Base-by-base conservation (phyloP, 2,888 invertebrate species). In the Pteria penguin region DNA sequence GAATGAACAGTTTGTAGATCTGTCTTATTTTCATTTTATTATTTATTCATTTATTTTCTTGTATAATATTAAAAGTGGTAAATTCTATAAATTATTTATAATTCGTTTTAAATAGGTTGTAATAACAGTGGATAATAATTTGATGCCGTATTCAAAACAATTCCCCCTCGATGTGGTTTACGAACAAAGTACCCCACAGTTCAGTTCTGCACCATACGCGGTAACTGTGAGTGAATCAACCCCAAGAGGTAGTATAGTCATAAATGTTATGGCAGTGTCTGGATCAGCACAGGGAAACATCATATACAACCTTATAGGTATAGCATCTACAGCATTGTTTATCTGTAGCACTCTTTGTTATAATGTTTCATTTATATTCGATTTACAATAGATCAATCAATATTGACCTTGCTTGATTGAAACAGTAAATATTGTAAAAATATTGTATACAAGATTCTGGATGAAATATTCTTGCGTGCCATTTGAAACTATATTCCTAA, bases 101-200 rank as follows among this genome's bases (percentile, higher is more conserved):
- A 57, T 29, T n/a, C 18, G 3, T 26, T 26, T 33, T 58, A 58
- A 60, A 24, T 54, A 83, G 83, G 58, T 83, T 14, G 58, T 31
- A 14, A 66, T 83, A 1, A 24, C 18, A 11, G 83, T 81, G 4
- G 60, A 71, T 52, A 83, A 83, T 57, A 70, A 76, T 24, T 52
- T 83, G 26, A 67, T 36, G 2, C n/a, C n/a, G 14, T 76, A 73
- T 55, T 31, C 29, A 8, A 75, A 65, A 22, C 66, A 63, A 2
- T 63, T 79, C 18, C n/a, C 71, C 11, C 70, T 84, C 2, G 70
- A 66, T 5, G 84, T 84, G 2, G 77, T 70, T 22, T 84, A 84
- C 61, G 55, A 31, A 18, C 57, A 81, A 29, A 82, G 82, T 0
- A 78, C 78, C 1, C 84, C 84, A 5, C 69, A 77, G 2, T 84